These are phyloP conservation scores for Helicoverpa zea DNA, from an alignment of 1,140 invertebrate species.

Conservation along the genomic window DNA sequence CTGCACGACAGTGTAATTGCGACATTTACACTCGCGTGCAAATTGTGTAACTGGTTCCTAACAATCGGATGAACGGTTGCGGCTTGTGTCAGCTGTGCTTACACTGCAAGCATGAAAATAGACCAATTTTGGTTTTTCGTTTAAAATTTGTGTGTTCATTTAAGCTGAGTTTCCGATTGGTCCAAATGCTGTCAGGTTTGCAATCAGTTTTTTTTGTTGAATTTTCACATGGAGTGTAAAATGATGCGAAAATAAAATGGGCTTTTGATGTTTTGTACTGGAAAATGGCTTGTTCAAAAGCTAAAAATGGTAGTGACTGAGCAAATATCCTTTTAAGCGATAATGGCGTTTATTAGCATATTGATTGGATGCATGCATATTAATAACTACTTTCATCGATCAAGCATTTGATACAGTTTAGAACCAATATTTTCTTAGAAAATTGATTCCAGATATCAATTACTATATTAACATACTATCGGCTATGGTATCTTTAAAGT, in stretches of 20 bases:
- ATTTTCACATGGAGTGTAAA: neutral
- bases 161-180: constrained; percentile 29
- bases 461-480: too few relatives aligned
- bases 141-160: constrained; percentile 43
- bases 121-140: constrained; percentile 47
- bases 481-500: too few relatives aligned
- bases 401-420: too few relatives aligned
- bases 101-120: constrained; percentile 33
- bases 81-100: constrained; percentile 37
- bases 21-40: constrained; percentile 48
- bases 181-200: constrained; percentile 22
- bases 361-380: too few relatives aligned
- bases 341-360: neutral
- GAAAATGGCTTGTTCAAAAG: neutral
- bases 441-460: too few relatives aligned
- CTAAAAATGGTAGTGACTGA: neutral
- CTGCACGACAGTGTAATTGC: constrained; percentile 43
- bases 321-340: neutral
- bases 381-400: too few relatives aligned
- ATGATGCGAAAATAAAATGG: constrained; percentile 23
- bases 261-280: constrained; percentile 15
- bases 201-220: constrained; percentile 33
- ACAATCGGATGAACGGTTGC: constrained; percentile 32
- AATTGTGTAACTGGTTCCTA: constrained; percentile 38
- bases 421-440: too few relatives aligned